Conservation (phyloP, 1,140 invertebrate genomes). For the Alviniconcha marisindica region DNA sequence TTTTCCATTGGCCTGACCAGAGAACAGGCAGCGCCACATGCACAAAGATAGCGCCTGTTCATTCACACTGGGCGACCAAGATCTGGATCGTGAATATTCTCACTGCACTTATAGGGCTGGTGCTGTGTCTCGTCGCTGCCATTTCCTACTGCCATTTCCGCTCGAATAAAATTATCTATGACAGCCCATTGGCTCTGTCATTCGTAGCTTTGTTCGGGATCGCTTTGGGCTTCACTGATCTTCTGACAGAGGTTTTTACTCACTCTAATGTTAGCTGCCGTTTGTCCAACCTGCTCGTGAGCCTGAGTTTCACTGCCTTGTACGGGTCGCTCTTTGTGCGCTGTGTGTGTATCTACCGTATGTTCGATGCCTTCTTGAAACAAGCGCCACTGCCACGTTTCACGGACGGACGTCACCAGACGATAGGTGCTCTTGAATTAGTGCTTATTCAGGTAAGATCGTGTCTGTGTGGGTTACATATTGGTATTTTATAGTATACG, state of each 20-base stretch:
- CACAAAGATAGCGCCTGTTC: conserved; percentile 65
- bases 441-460: conserved; percentile 58
- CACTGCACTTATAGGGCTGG: conserved; percentile 77
- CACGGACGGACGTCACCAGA: conserved; percentile 48
- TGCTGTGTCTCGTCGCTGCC: conserved; percentile 68
- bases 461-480: background rate
- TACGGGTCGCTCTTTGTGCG: conserved; percentile 94
- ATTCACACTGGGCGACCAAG: conserved; percentile 34
- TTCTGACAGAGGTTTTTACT: conserved; percentile 88
- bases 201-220: conserved; percentile 92
- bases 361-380: conserved; percentile 87
- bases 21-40: conserved; percentile 78
- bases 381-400: conserved; percentile 43
- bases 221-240: conserved; percentile 91
- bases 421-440: conserved; percentile 48
- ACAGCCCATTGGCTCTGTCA: conserved; percentile 90
- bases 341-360: conserved; percentile 92
- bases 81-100: conserved; percentile 77
- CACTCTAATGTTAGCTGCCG: conserved; percentile 75
- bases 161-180: conserved; percentile 91
- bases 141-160: conserved; percentile 84
- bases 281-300: conserved; percentile 81
- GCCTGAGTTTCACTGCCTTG: conserved; percentile 93
- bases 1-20: conserved; percentile 69
- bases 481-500: background rate